Evolutionary conservation across 2,888 invertebrate species (phyloP), one percentile per base, ranked within the genome.

Genomic region (Sminthurides aquaticus): DNA sequence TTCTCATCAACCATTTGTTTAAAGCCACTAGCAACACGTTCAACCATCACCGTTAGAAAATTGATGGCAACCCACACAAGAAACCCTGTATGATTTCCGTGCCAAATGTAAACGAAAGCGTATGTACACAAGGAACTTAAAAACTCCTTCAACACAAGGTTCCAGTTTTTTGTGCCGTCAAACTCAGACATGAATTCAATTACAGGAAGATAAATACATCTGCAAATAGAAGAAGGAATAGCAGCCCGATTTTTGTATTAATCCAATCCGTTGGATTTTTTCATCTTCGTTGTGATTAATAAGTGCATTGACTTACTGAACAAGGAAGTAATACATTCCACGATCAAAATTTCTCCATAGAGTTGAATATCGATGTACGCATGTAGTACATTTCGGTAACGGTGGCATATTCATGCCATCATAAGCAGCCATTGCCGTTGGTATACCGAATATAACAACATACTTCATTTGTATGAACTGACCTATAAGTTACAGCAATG

Each of bases 311-410:
- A 18, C 74, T 80, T 81, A 91, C 87, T 83, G 86, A 67, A 89
- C 83, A 65, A 97, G 83, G 81, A 96, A 97, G 74, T 85, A 85
- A 78, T 98, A 92, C 18, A 97, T 84, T 11, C 97, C 97, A 75
- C 87, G 86, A 81, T 98, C 97, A 81, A 98, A 98, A 78, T 90
- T 85, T 80, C 91, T 89, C 97, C 98, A 98, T 90, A 98, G 92
- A 76, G 93, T 89, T 0, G 97, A 94, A 79, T 95, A 97, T 26
- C 91, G 84, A 81, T 94, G 91, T 69, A 97, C 87, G 71, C 92
- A 83, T 22, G 90, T 90, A 69, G 97, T 90, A 78, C 98, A 98
- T 74, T 88, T 86, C 2, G 95, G 93, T 57, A 86, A 86, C 1
- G 84, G 82, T 0, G 91, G 91, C 24, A 91, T 85, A 24, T 77